These are phyloP conservation scores for Chaenogobius annularis DNA, from an alignment of 2,113 vertebrate genomes.

Conservation along the genomic window DNA sequence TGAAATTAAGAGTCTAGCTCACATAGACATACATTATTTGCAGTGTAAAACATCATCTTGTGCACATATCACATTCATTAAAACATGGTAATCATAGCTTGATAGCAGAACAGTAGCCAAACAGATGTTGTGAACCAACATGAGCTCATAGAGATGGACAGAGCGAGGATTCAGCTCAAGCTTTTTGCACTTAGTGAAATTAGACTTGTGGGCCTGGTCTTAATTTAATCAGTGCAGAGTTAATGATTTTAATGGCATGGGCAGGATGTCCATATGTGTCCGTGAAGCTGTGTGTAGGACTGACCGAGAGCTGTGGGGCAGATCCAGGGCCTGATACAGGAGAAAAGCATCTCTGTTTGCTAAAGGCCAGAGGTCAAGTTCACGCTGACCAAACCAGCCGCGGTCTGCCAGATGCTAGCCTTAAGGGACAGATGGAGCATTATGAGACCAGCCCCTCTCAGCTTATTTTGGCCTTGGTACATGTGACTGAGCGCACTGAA, in stretches of 20 bases:
- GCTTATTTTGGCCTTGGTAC: not conserved
- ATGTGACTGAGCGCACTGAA: slow-evolving; percentile 1
- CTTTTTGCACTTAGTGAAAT: slow-evolving; percentile 66
- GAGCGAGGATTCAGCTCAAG: slow-evolving; percentile 18
- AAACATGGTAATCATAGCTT: not conserved
- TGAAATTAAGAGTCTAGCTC: not conserved
- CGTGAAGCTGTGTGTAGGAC: slow-evolving; percentile 17
- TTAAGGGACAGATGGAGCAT: slow-evolving; percentile 47
- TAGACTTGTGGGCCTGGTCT: slow-evolving; percentile 46
- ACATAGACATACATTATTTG: not conserved
- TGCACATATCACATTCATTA: not conserved
- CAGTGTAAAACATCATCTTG: not conserved
- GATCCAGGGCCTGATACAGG: slow-evolving; percentile 21
- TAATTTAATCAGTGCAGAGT: slow-evolving; percentile 62
- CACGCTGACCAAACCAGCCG: slow-evolving; percentile 14
- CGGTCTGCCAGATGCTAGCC: slow-evolving; percentile 46
- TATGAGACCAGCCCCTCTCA: not conserved
- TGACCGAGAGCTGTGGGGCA: slow-evolving; percentile 26
- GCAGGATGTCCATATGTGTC: slow-evolving; percentile 23
- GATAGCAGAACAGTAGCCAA: slow-evolving; percentile 11
- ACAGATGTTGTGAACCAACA: slow-evolving; percentile 9
- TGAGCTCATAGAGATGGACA: slow-evolving; percentile 21
- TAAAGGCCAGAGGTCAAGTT: slow-evolving; percentile 39
- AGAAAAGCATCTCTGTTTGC: slow-evolving; percentile 13
- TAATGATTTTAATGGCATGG: slow-evolving; percentile 61